These are phyloP conservation scores for Siphonodentalium dalli DNA, from an alignment of 2,888 invertebrate species.

Conservation along the genomic window DNA sequence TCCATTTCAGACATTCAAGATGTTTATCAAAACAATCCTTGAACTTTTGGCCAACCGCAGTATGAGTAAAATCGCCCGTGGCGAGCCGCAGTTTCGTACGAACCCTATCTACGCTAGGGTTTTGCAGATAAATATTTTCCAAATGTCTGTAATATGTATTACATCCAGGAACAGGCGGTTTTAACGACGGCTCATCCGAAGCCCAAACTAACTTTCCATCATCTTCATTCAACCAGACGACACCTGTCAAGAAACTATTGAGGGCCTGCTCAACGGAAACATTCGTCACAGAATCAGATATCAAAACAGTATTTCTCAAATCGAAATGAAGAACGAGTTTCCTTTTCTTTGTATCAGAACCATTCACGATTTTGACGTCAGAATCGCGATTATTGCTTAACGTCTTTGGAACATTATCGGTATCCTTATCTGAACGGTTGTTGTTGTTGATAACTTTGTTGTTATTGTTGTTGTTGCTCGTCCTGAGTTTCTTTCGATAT, in stretches of 20 bases:
- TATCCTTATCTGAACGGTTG: too few species aligned
- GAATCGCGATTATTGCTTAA: too few species aligned
- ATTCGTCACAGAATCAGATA: conserved; percentile 60
- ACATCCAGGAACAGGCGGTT: conserved; percentile 40
- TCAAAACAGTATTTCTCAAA: conserved; percentile 62
- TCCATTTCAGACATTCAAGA: conserved; percentile 51
- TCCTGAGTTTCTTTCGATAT: too few species aligned
- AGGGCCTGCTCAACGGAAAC: conserved; percentile 61
- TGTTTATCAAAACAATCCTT: conserved; percentile 49
- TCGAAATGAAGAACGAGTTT: conserved; percentile 64
- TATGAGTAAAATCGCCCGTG: conserved; percentile 60
- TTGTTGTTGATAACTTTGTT: too few species aligned
- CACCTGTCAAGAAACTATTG: conserved; percentile 63
- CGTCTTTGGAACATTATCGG: too few species aligned
- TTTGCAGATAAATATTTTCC: conserved; percentile 53
- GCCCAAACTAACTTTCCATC: conserved; percentile 55
- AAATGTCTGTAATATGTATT: conserved; percentile 61
- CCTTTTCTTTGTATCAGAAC: conserved; percentile 32
- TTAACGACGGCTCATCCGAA: conserved; percentile 49
- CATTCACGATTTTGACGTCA: too few species aligned
- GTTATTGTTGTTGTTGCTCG: too few species aligned
- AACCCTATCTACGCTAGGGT: conserved; percentile 51
- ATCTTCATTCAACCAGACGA: conserved; percentile 58
- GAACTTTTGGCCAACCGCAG: conserved; percentile 49
- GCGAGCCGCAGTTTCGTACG: conserved; percentile 49